Evolutionary conservation across 2,113 vertebrate genomes (phyloP), one percentile per base, ranked within the genome.

Genomic region (Onychorhynchus coronatus): DNA sequence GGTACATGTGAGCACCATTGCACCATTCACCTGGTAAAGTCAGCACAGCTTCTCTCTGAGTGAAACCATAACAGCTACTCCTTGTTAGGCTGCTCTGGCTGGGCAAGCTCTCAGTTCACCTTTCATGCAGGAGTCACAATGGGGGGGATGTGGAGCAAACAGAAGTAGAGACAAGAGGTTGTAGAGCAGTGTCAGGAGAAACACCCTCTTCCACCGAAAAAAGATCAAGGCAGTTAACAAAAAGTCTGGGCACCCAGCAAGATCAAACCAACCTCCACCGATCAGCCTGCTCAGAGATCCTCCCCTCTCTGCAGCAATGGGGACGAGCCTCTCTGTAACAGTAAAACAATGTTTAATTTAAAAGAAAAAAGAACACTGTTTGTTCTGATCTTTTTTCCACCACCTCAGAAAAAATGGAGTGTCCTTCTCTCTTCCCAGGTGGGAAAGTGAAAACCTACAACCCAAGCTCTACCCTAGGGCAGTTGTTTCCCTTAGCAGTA

Each of bases 1-100:
- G 17, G 27, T 30, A 3, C n/a, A 13, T 0, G 0, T 9, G 58
- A n/a, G 33, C 37, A 37, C 3, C 12, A 4, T 3, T 21, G 35
- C 25, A 39, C 31, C 31, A 8, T 28, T 39, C 6, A 50, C 15
- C 22, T 41, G 25, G 16, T 30, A 62, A 76, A 46, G 18, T 58
- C 56, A 59, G 33, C 19, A 6, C 1, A 5, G 59, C 71, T 50
- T 28, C 52, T 63, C 39, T 23, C 52, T 41, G 55, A 77, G 52
- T 33, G n/a, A 50, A 85, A 44, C 0, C 2, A n/a, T 19, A 61
- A 44, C 91, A 71, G 47, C 68, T 75, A 8, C 71, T 81, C 52
- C 73, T 35, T 35, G 30, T 9, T 71, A 59, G 30, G 39, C 46
- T 37, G 37, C 27, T 28, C 41, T 42, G 70, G 5, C 76, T 74